Conservation (phyloP, 2,888 invertebrate genomes). For the Nowickia ferox region DNA sequence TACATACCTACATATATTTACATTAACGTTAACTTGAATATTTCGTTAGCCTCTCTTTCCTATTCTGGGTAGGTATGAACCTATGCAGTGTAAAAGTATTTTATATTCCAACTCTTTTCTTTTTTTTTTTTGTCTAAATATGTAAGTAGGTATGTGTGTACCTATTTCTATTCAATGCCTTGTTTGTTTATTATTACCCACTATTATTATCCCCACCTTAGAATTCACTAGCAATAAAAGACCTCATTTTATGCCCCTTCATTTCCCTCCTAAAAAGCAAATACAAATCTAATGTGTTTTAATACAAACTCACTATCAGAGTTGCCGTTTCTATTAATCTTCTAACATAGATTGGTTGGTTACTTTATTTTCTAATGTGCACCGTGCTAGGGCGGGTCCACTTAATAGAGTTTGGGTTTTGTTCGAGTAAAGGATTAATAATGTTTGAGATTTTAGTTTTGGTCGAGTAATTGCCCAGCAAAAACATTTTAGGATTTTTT, state of each 20-base stretch:
- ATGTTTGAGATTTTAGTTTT: no score
- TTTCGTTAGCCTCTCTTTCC: constrained; percentile 44
- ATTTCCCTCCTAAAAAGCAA: constrained; percentile 3
- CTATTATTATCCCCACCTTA: constrained; percentile 70
- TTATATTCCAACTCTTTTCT: constrained; percentile 44
- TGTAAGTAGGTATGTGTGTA: not conserved
- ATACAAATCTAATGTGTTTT: constrained; percentile 40
- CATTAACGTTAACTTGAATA: constrained; percentile 8
- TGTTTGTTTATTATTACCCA: constrained; percentile 67
- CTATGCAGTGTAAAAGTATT: constrained; percentile 11
- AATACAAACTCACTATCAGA: constrained; percentile 29
- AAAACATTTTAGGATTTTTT: no score
- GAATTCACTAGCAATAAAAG: constrained; percentile 58
- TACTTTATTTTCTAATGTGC: no score
- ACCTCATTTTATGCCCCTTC: constrained; percentile 33
- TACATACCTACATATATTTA: not conserved
- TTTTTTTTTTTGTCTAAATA: not conserved
- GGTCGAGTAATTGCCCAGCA: no score
- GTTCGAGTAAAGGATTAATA: no score
- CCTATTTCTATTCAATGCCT: constrained; percentile 50
- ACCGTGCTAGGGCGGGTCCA: no score
- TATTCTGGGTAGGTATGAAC: constrained; percentile 17
- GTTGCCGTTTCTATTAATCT: no score
- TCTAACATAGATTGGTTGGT: no score
- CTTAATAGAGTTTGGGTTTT: no score